phyloP scores from a whole-genome alignment of 1,140 invertebrate genomes.

The Lordiphosa stackelbergi region DNA sequence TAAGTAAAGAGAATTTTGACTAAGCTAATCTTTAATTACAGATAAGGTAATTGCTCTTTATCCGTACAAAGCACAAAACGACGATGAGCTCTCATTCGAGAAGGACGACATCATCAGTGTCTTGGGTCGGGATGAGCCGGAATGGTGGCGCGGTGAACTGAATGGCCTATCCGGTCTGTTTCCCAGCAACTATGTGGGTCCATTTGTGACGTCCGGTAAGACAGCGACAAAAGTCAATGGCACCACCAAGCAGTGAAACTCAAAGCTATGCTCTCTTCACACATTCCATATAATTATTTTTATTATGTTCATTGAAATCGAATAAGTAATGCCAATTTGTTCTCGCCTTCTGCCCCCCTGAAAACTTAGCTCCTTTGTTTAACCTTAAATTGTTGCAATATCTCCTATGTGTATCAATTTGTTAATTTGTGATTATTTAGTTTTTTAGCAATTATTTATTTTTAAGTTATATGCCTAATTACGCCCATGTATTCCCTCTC shows the following conservation, averaged over 20 bases:
- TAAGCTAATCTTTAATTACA: slow-evolving; percentile 60
- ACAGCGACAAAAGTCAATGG: slow-evolving; percentile 52
- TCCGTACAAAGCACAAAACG: slow-evolving; percentile 93
- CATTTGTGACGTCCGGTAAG: slow-evolving; percentile 77
- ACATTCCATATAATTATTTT: slow-evolving; percentile 37
- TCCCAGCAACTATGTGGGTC: slow-evolving; percentile 92
- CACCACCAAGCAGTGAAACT: slow-evolving; percentile 60
- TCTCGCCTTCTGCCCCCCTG: slow-evolving; percentile 26
- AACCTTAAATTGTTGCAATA: slow-evolving; percentile 59
- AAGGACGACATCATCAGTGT: slow-evolving; percentile 96
- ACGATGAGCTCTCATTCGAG: slow-evolving; percentile 95
- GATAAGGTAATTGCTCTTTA: slow-evolving; percentile 95
- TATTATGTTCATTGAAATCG: slow-evolving; percentile 25
- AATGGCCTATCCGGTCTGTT: slow-evolving; percentile 92
- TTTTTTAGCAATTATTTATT: slow-evolving; percentile 52
- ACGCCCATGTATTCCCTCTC: not conserved
- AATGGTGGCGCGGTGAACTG: slow-evolving; percentile 97
- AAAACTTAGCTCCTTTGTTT: not conserved
- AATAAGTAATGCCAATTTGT: slow-evolving; percentile 60
- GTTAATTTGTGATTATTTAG: slow-evolving; percentile 73
- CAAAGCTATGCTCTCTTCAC: slow-evolving; percentile 29
- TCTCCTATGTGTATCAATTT: slow-evolving; percentile 44
- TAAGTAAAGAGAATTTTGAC: not conserved
- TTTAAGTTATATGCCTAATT: slow-evolving; percentile 46
- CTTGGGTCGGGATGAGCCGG: slow-evolving; percentile 92